Evolutionary conservation across 2,113 vertebrate genomes (phyloP).

Genomic region (Atlantisia rogersi): DNA sequence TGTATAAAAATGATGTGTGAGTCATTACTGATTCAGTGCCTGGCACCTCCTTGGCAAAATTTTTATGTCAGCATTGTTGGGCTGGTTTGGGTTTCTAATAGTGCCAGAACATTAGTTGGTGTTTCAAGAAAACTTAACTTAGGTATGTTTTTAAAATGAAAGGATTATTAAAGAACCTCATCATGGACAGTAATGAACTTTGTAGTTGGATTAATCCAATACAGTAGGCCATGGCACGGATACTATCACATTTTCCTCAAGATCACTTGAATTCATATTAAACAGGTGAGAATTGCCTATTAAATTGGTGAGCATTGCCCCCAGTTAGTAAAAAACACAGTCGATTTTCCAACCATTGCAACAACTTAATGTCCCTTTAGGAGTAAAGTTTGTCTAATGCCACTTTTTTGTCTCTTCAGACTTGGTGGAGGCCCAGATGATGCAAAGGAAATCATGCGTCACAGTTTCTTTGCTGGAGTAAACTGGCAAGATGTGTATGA

Average conservation of each 20-base stretch:
- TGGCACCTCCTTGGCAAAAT: conserved; percentile 21
- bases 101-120: not conserved
- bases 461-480: conserved; percentile 93
- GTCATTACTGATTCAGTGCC: conserved; percentile 41
- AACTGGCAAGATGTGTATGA: conserved; percentile 98
- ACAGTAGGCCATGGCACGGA: not conserved
- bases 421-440: conserved; percentile 96
- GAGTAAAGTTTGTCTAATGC: not conserved
- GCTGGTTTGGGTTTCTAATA: not conserved
- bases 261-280: not conserved
- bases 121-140: conserved; percentile 9
- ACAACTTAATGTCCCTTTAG: not conserved
- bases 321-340: not conserved
- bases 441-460: conserved; percentile 97
- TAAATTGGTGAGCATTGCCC: not conserved
- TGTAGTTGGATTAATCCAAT: not conserved
- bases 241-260: rapidly evolving
- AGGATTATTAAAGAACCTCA: not conserved
- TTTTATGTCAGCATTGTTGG: not conserved
- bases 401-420: conserved; percentile 68
- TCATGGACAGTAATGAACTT: not conserved
- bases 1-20: conserved; percentile 44
- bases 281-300: not conserved
- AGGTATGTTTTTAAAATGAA: not conserved
- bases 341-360: not conserved